phyloP scores from a whole-genome alignment of 2,113 vertebrate genomes.

The Aptenodytes forsteri region DNA sequence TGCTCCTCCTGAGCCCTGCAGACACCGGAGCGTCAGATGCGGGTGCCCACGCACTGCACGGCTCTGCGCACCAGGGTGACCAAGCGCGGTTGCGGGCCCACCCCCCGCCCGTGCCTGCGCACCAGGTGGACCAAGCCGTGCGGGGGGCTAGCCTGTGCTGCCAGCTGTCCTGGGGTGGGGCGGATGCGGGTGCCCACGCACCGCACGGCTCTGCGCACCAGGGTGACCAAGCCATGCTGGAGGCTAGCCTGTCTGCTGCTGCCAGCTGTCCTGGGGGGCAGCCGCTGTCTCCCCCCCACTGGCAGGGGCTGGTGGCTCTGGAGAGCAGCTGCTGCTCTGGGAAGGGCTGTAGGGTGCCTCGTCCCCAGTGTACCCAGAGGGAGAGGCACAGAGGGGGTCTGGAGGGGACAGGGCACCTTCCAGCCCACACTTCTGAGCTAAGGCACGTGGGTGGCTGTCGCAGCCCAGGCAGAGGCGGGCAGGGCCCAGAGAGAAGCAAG shows the following conservation, averaged over 20 bases:
- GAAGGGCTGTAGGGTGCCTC: not conserved
- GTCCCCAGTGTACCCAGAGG: not conserved
- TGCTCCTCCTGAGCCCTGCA: not conserved
- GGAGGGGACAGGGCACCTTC: not conserved
- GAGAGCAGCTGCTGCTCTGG: not conserved
- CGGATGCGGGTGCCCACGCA: rapidly evolving
- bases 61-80: not conserved
- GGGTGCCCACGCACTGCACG: rapidly evolving
- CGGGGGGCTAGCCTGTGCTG: no score
- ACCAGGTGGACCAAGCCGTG: no score
- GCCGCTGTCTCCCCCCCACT: not conserved
- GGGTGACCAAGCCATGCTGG: not conserved
- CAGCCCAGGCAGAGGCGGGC: not conserved
- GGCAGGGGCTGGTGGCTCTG: not conserved
- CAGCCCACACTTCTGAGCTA: not conserved
- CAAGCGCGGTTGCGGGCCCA: no score
- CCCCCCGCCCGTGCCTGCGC: no score
- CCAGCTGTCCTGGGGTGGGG: no score
- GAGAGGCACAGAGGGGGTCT: not conserved
- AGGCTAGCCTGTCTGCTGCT: not conserved
- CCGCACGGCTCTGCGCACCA: rapidly evolving
- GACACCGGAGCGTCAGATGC: rapidly evolving
- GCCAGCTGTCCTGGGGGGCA: not conserved
- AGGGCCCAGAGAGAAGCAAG: not conserved
- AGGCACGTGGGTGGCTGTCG: rapidly evolving